Conservation (phyloP, 2,797 vertebrate species). For the Acanthis flammea region DNA sequence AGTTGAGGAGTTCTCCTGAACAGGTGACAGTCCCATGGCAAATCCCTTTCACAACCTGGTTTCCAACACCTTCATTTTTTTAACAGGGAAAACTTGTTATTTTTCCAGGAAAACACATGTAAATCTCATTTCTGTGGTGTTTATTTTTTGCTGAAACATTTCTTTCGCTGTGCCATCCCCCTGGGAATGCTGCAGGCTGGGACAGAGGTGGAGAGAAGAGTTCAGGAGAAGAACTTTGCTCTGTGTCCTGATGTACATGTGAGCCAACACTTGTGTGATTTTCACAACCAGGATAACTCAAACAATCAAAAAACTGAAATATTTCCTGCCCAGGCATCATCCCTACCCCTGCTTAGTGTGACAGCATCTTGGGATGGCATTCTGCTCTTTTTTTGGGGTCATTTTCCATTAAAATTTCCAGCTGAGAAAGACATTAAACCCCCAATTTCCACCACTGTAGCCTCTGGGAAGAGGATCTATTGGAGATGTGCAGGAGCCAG, state of each 20-base stretch:
- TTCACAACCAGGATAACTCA: background rate
- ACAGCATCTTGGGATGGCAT: background rate
- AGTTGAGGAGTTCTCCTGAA: background rate
- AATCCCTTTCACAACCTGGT: background rate
- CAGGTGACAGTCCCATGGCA: background rate
- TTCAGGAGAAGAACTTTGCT: background rate
- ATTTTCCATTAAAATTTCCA: background rate
- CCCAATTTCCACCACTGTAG: background rate
- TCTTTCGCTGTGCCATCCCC: background rate
- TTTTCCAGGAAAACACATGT: background rate
- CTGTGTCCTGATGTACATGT: rapidly evolving
- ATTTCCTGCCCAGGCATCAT: background rate
- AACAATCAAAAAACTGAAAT: background rate
- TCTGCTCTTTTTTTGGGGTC: rapidly evolving
- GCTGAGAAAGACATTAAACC: background rate
- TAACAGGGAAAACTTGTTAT: background rate
- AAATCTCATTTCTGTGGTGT: background rate
- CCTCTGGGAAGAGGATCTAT: background rate
- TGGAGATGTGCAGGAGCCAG: background rate
- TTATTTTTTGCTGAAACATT: background rate
- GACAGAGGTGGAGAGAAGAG: background rate
- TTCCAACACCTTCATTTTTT: background rate
- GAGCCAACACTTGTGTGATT: background rate
- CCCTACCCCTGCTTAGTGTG: background rate
- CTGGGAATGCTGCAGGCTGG: background rate